These are phyloP conservation scores for Nebria ingens DNA, from an alignment of 1,140 invertebrate genomes.

Conservation along the genomic window DNA sequence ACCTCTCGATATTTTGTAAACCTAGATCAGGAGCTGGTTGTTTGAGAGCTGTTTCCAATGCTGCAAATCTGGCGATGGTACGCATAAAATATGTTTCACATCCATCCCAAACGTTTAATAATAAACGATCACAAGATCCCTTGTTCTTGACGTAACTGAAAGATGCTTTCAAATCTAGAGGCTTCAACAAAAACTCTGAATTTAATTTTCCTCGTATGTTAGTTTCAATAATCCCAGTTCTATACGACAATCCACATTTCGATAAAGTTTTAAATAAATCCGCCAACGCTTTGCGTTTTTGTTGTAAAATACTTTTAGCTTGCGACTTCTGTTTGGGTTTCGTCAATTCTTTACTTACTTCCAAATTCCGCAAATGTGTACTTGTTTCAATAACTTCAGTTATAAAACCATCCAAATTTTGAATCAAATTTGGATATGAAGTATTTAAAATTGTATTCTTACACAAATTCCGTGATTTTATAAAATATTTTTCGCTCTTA, in stretches of 20 bases:
- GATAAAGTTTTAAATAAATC: conserved; percentile 73
- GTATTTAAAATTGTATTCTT: conserved; percentile 45
- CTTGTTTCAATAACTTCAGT: conserved; percentile 51
- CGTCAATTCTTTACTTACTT: conserved; percentile 49
- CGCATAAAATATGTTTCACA: conserved; percentile 68
- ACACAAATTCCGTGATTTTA: conserved; percentile 50
- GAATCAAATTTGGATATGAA: conserved; percentile 45
- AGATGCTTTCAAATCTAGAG: conserved; percentile 47
- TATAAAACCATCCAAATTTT: conserved; percentile 52
- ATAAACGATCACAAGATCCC: conserved; percentile 40
- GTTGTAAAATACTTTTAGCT: conserved; percentile 70
- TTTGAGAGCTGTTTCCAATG: conserved; percentile 51
- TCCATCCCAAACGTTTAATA: conserved; percentile 55
- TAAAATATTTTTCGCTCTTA: conserved; percentile 35
- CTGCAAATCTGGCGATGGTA: conserved; percentile 54
- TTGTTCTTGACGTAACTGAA: conserved; percentile 38
- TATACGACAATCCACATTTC: conserved; percentile 67
- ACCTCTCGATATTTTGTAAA: conserved; percentile 67
- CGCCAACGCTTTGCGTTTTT: conserved; percentile 70
- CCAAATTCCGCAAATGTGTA: conserved; percentile 48
- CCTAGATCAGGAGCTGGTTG: conserved; percentile 68
- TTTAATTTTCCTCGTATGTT: conserved; percentile 31
- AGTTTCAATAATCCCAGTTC: conserved; percentile 52
- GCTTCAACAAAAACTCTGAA: conserved; percentile 43
- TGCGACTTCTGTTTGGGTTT: conserved; percentile 70